phyloP scores from a whole-genome alignment of 2,888 invertebrate genomes.

The Hirtodrosophila confusa region DNA sequence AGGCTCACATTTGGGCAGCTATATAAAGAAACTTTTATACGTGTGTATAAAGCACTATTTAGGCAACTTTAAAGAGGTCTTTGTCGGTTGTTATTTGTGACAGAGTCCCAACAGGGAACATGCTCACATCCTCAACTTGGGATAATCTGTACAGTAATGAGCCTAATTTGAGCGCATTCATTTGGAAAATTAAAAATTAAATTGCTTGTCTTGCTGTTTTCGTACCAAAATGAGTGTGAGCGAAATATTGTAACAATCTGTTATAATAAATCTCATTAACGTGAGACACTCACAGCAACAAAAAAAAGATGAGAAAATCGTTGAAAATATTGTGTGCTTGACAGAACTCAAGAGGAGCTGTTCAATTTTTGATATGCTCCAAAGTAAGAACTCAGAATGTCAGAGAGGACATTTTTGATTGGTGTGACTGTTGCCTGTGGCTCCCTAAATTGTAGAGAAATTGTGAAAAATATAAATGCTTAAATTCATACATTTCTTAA shows the following conservation, averaged over 20 bases:
- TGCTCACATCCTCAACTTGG: constrained; percentile 33
- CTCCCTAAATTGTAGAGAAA: constrained; percentile 2
- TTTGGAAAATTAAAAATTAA: constrained; percentile 80
- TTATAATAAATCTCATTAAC: constrained; percentile 73
- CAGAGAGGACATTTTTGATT: background rate
- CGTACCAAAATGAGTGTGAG: constrained; percentile 29
- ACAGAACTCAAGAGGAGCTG: constrained; percentile 15
- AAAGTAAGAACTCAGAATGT: background rate
- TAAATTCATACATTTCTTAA: constrained; percentile 4
- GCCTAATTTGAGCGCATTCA: constrained; percentile 77
- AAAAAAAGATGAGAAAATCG: constrained; percentile 11
- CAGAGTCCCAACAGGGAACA: constrained; percentile 10
- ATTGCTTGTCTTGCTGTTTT: constrained; percentile 69
- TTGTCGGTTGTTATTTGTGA: background rate
- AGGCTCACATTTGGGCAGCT: constrained; percentile 38
- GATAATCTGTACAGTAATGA: constrained; percentile 68
- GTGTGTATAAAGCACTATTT: constrained; percentile 30
- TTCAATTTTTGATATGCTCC: constrained; percentile 13
- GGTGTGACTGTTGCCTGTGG: background rate
- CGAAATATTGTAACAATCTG: constrained; percentile 60
- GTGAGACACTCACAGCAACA: constrained; percentile 34
- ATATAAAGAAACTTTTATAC: constrained; percentile 29
- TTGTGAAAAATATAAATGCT: constrained; percentile 3
- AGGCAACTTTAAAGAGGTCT: constrained; percentile 45
- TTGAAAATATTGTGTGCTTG: constrained; percentile 19